Evolutionary conservation across 2,888 invertebrate genomes (phyloP), one percentile per base, ranked within the genome.

Genomic region (Nephrocerus scutellatus): DNA sequence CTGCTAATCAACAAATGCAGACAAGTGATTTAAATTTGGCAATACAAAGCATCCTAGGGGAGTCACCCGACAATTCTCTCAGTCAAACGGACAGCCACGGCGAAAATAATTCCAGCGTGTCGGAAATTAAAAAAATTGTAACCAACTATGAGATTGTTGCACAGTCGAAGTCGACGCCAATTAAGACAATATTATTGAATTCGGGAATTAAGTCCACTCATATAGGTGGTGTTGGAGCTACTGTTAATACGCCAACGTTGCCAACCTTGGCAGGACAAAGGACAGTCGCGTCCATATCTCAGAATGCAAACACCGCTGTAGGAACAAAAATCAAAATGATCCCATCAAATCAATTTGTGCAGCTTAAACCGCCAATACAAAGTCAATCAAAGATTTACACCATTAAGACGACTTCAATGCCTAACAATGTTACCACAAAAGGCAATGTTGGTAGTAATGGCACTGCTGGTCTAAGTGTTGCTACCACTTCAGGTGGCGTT

Each of bases 271-370:
- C 43, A 18, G 31, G 32, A 6, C 15, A n/a, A n/a, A n/a, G n/a
- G n/a, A n/a, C n/a, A n/a, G n/a, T n/a, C n/a, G n/a, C n/a, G n/a
- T 31, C 31, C 36, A 31, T 40, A 19, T 47, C 39, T 20, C 38
- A 39, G 37, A 44, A 13, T 39, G 39, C 13, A 3, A 32, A 33
- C n/a, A 34, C 55, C 1, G 35, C 52, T 5, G 32, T 55, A 8
- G 57, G 56, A 5, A 55, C 62, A 12, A 68, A 67, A 46, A 62
- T 68, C 13, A 68, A 68, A 56, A 62, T 68, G 60, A 60, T 68
- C 43, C 62, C 68, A 2, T 52, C 63, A 5, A 66, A 57, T 46
- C 67, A 68, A 43, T 65, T 68, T 47, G 57, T 68, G 3, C 68
- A 68, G 28, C 41, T 68, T 1, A 68, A 68, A 41, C 54, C 62